Conservation (phyloP, 1,140 invertebrate species). For the Pararge aegeria region DNA sequence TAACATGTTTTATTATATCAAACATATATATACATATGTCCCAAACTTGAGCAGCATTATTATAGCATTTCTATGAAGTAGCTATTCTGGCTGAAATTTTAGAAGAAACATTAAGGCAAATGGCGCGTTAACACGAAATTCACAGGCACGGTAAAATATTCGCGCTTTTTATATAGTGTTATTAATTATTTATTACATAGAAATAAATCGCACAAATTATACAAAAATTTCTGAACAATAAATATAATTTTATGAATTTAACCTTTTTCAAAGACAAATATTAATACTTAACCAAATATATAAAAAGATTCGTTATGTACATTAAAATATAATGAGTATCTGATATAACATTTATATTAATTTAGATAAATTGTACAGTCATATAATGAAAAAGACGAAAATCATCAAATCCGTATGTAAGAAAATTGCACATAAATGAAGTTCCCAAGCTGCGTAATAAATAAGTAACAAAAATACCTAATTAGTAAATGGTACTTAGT, state of each 20-base stretch:
- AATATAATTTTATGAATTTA: neutral
- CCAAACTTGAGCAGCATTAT: neutral
- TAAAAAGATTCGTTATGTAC: neutral
- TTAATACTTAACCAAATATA: neutral
- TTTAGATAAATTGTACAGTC: neutral
- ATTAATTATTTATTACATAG: too few relatives aligned
- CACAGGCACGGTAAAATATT: neutral
- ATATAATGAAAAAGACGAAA: conserved; percentile 8
- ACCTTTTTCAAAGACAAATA: neutral
- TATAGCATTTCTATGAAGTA: neutral
- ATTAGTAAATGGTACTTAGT: too few relatives aligned
- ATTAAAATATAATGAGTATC: conserved; percentile 1
- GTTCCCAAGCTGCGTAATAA: neutral
- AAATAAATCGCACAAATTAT: too few relatives aligned
- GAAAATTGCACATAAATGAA: neutral
- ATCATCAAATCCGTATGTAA: neutral
- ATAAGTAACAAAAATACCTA: too few relatives aligned
- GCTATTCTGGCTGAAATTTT: neutral
- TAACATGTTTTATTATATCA: neutral
- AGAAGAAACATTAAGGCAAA: neutral
- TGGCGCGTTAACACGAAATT: neutral
- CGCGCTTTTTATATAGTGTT: neutral
- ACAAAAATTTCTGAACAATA: neutral
- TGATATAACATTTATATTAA: conserved; percentile 3
- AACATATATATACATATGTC: neutral